Base-by-base conservation (phyloP, 2,113 vertebrate genomes). In the Phaethon lepturus region DNA sequence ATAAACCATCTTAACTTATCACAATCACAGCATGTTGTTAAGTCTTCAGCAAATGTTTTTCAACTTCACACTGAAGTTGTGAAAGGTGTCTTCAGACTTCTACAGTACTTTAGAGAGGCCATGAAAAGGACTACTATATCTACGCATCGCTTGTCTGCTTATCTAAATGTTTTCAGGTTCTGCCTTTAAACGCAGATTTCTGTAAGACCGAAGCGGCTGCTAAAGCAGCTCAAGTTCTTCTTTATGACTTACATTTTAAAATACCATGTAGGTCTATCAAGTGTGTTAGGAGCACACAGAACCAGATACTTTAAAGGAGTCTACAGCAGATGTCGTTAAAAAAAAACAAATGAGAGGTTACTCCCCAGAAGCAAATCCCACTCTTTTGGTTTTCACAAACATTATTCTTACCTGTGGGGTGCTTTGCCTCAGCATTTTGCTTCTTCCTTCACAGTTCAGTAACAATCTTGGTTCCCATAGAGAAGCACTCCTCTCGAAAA, bases 21-120 rank as follows among this genome's bases (percentile, higher is more conserved):
- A 55, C 83, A 35, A 69, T 86, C 83, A 77, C 83, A 72, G 76
- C 6, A 0, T 12, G 86, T 47, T 53, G 63, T 60, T 77, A 84
- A 95, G 60, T 63, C 86, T 75, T 96, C 86, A 94, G 76, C 80
- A 75, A 95, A 73, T 63, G 63, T 52, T 95, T 93, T 89, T 91
- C 56, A 9, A 9, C 83, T 94, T 95, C 86, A 52, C 94, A 42
- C 88, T 45, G 15, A 87, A 95, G 66, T 52, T 1, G 33, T 74
- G 88, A 96, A 95, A 94, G 33, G n/a, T 60, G 60, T n/a, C 93
- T 74, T 88, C 73, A 69, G 95, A 75, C 17, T 81, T 71, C 60
- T 52, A 7, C 1, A 85, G 52, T 26, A 9, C 24, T 76, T 86
- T 3, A 50, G 47, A 90, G 17, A 26, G 23, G 71, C 64, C 64